phyloP scores from a whole-genome alignment of 2,888 invertebrate genomes.

The Phragmatobia fuliginosa region DNA sequence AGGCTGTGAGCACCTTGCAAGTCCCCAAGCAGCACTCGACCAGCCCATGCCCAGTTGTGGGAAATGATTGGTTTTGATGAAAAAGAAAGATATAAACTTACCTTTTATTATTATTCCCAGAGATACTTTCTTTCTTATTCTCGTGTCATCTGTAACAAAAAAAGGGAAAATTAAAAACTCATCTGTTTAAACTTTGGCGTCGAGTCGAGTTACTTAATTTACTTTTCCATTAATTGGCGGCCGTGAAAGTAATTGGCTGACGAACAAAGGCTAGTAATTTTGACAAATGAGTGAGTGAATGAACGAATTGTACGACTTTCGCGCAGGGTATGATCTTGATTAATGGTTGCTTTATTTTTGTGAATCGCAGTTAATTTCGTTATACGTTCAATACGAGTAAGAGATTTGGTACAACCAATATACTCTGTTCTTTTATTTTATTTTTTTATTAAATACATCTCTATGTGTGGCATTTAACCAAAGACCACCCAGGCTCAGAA shows the following conservation, averaged over 20 bases:
- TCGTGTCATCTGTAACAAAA: slow-evolving; percentile 56
- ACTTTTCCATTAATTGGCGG: slow-evolving; percentile 45
- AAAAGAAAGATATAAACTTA: neutral
- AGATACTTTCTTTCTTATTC: slow-evolving; percentile 30
- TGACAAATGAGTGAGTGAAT: slow-evolving; percentile 45
- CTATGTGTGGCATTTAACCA: no score
- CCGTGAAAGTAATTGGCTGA: slow-evolving; percentile 46
- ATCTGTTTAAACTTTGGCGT: slow-evolving; percentile 37
- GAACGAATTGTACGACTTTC: slow-evolving; percentile 27
- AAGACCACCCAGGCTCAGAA: no score
- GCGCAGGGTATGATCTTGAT: slow-evolving; percentile 29
- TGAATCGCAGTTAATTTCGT: slow-evolving; percentile 22
- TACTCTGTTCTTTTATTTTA: no score
- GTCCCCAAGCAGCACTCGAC: neutral
- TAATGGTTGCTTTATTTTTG: slow-evolving; percentile 31
- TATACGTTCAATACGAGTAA: neutral
- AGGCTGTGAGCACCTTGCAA: no score
- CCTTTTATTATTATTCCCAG: slow-evolving; percentile 18
- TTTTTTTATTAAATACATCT: no score
- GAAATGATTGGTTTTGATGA: no score
- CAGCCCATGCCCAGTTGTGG: no score
- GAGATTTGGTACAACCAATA: neutral
- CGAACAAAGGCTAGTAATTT: slow-evolving; percentile 55
- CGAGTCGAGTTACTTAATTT: slow-evolving; percentile 44
- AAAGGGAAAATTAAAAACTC: slow-evolving; percentile 20